Evolutionary conservation across 2,888 invertebrate genomes (phyloP).

Genomic region (Apoda limacodes): DNA sequence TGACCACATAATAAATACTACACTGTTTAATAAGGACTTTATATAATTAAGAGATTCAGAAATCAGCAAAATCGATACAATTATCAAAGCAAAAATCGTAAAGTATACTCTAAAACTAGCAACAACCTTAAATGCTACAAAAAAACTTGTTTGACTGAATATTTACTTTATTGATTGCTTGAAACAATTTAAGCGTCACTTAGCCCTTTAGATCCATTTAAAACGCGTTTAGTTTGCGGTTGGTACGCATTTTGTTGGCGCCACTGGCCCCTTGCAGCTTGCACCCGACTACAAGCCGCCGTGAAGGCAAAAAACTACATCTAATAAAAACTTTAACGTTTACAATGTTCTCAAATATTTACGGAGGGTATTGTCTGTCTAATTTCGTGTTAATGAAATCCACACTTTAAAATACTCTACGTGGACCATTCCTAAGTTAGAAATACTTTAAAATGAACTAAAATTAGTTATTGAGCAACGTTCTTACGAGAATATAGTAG

Average conservation of each 20-base stretch:
- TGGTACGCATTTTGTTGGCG: slow-evolving; percentile 41
- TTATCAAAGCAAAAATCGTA: too few relatives aligned
- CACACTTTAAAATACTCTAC: slow-evolving; percentile 49
- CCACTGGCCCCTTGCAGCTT: slow-evolving; percentile 45
- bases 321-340: slow-evolving; percentile 56
- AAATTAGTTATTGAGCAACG: slow-evolving; percentile 62
- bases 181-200: too few relatives aligned
- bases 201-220: too few relatives aligned
- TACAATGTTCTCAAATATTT: slow-evolving; percentile 50
- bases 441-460: slow-evolving; percentile 65
- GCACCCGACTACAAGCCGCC: slow-evolving; percentile 45
- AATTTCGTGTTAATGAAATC: slow-evolving; percentile 60
- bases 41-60: too few relatives aligned
- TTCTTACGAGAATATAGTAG: slow-evolving; percentile 65
- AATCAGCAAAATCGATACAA: too few relatives aligned
- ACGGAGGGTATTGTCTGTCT: slow-evolving; percentile 69
- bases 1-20: too few relatives aligned
- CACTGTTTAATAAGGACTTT: slow-evolving; percentile 42
- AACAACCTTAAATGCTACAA: too few relatives aligned
- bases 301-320: slow-evolving; percentile 59
- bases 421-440: slow-evolving; percentile 60
- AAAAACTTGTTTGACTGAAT: too few relatives aligned
- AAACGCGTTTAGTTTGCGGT: too few relatives aligned
- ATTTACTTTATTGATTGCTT: too few relatives aligned
- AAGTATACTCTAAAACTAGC: too few relatives aligned